Base-by-base conservation (phyloP, 2,888 invertebrate genomes). In the Caenorhabditis sp. region DNA sequence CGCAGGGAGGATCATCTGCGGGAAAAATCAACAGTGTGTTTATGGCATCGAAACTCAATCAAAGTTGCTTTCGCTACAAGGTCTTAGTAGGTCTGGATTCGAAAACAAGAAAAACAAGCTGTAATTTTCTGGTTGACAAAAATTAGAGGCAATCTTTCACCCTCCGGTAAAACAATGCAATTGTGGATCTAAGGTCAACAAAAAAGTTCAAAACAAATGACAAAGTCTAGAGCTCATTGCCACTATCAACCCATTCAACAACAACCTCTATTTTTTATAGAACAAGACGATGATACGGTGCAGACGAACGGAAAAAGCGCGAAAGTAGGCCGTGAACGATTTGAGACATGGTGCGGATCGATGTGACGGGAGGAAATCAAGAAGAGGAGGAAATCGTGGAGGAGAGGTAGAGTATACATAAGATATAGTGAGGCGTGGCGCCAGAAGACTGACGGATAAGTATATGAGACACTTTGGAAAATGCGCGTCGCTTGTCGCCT, bases 401-500 rank as follows among this genome's bases (percentile, higher is more conserved):
- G 58, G 68, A 76, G 59, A 77, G 70, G 70, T 79, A 64, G 79
- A 70, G 70, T 79, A 79, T 79, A 79, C 70, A 79, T 70, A 77
- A 77, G 77, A 77, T 70, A 79, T 70, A 79, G 79, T 79, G 79
- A 70, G 79, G 79, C 79, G 70, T 79, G 79, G 79, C 79, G 79
- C 70, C 70, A 79, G 70, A 79, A 70, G 79, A 70, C 70, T 63
- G 79, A 79, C 79, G 79, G 79, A 79, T 77, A 77, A 77, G 77
- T 77, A 77, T 79, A 70, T 79, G 79, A 79, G 79, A 79, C 79
- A 79, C 79, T 64, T 79, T 72, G 79, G 79, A 79, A 79, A 79
- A 79, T 79, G 79, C 79, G 79, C 79, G 79, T 79, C 44, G 63
- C 70, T 64, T 69, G 66, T 75, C 68, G 76, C 73, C 63, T 63